phyloP scores from a whole-genome alignment of 2,113 vertebrate genomes.

The Pteruthius melanotis region DNA sequence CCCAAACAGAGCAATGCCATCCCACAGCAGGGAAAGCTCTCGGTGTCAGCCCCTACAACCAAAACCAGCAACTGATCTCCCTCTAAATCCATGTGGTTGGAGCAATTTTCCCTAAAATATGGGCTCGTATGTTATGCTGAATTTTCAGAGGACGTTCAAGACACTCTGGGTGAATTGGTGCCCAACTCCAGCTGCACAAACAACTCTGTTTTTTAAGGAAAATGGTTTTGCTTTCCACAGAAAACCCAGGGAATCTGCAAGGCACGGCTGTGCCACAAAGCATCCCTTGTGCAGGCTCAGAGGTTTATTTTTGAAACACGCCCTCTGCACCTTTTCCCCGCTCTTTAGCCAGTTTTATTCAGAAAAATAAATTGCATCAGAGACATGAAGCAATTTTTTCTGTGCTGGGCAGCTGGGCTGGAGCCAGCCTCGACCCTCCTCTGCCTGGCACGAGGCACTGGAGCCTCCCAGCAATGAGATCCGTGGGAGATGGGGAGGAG shows the following conservation, averaged over 20 bases:
- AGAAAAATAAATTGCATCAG: not conserved
- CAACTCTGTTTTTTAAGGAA: not conserved
- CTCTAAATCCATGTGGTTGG: rapidly evolving
- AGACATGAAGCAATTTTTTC: not conserved
- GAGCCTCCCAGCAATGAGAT: not conserved
- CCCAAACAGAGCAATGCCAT: rapidly evolving
- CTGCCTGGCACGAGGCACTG: not conserved
- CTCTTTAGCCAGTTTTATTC: not conserved
- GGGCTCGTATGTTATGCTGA: not conserved
- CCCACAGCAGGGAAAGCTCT: not conserved
- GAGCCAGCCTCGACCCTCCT: not conserved
- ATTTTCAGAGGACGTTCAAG: not conserved
- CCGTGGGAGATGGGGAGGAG: not conserved
- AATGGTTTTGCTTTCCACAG: not conserved
- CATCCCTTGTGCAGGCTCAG: not conserved
- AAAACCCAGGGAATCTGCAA: not conserved
- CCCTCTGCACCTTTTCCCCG: not conserved
- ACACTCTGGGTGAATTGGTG: not conserved
- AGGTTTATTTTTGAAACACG: not conserved
- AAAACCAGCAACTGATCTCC: not conserved
- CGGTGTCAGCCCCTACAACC: not conserved
- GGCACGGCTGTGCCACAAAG: not conserved
- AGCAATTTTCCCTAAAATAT: not conserved
- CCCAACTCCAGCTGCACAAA: not conserved
- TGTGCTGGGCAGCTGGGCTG: not conserved